Conservation (phyloP, 2,797 vertebrate species). For the Pseudomugil tenellus region DNA sequence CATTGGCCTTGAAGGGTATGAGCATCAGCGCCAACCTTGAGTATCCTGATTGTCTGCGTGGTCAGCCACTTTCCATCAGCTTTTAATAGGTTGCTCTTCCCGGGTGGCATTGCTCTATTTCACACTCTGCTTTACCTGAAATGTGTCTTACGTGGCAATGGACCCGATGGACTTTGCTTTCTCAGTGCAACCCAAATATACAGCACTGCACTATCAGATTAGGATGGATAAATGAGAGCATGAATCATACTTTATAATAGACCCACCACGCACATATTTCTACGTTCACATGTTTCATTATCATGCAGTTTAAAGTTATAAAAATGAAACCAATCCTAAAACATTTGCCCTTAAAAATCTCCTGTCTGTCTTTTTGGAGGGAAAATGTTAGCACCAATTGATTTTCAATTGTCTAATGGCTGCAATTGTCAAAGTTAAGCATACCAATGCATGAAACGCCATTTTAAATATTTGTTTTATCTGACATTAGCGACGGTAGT, state of each 20-base stretch:
- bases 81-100: constrained; percentile 61
- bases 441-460: no score
- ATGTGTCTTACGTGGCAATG: constrained; percentile 27
- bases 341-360: not conserved
- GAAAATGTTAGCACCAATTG: not conserved
- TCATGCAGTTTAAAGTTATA: not conserved
- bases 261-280: not conserved
- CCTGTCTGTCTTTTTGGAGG: not conserved
- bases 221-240: not conserved
- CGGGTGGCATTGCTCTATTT: constrained; percentile 59
- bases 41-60: constrained; percentile 39
- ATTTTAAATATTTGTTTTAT: no score
- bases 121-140: constrained; percentile 42
- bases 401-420: not conserved
- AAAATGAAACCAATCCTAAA: not conserved
- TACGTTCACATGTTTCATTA: not conserved
- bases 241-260: not conserved
- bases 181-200: constrained; percentile 6
- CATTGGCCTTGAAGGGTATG: constrained; percentile 44
- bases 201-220: not conserved
- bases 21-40: constrained; percentile 62
- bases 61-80: constrained; percentile 43
- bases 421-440: no score
- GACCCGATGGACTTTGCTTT: constrained; percentile 15
- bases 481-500: no score